Evolutionary conservation across 1,140 invertebrate species (phyloP), one percentile per base, ranked within the genome.

Genomic region (Matsumurasca onukii): DNA sequence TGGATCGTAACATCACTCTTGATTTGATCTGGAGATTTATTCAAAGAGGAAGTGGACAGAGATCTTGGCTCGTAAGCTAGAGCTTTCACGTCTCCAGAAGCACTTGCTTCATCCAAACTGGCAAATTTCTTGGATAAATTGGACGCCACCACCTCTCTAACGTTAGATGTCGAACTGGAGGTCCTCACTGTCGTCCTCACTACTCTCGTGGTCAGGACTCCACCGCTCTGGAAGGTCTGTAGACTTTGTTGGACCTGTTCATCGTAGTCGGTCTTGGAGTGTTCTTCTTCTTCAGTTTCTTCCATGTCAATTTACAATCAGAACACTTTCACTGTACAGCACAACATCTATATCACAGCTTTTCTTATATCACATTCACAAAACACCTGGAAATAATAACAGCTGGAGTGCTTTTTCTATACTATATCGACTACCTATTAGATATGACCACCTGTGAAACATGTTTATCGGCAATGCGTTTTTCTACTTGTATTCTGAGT

Each of bases 231-330:
- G 17, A 45, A 45, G 20, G 31, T 45, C 22, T 39, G n/a, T 9
- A 25, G 39, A 12, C n/a, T 45, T 20, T 45, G 62, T 45, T 65
- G 31, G 15, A 45, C 31, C 17, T 22, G n/a, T 31, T 34, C 62
- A 65, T 39, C 48, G 2, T 45, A 17, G 25, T 45, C 24, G 9
- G n/a, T 27, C 5, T 65, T 65, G 3, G 62, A 65, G 25, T 25
- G 13, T 13, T 65, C 62, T 48, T 65, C 62, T 24, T 65, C 62
- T 27, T 65, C 62, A 13, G 62, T 45, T 48, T 65, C 62, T 24
- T 65, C 62, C 62, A 65, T 65, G n/a, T n/a, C n/a, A n/a, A n/a
- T n/a, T n/a, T n/a, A n/a, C n/a, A n/a, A n/a, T 27, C n/a, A 48
- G 55, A 17, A 25, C 39, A 34, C 30, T 34, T 27, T 31, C 13